Evolutionary conservation across 1,140 invertebrate species (phyloP).

Genomic region (Tachypleus tridentatus): DNA sequence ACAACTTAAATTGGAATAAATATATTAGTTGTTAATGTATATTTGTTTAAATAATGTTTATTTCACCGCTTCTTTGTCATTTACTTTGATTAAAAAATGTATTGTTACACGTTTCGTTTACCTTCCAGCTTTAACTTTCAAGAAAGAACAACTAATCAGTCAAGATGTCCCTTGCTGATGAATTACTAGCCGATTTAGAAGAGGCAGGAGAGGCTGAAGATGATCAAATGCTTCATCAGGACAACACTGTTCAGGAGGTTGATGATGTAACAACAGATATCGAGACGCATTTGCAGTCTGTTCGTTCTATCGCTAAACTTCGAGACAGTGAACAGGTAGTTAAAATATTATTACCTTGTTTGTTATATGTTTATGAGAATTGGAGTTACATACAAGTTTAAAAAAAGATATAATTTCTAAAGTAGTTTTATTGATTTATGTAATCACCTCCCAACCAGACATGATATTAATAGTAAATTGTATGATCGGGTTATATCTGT

Average conservation of each 20-base stretch:
- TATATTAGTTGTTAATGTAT: too few species aligned
- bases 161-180: slow-evolving; percentile 86
- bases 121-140: too few species aligned
- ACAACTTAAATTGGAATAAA: too few species aligned
- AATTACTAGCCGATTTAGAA: slow-evolving; percentile 86
- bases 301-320: slow-evolving; percentile 75
- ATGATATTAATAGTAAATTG: too few species aligned
- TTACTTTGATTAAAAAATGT: too few species aligned
- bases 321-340: slow-evolving; percentile 43
- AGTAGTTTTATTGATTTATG: slow-evolving; percentile 1
- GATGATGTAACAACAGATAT: slow-evolving; percentile 32
- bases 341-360: neutral
- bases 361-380: neutral
- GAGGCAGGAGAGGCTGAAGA: slow-evolving; percentile 60
- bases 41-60: too few species aligned
- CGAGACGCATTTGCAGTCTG: slow-evolving; percentile 48
- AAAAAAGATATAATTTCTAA: slow-evolving; percentile 4
- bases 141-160: neutral
- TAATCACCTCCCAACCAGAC: too few species aligned
- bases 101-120: too few species aligned
- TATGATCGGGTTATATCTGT: too few species aligned
- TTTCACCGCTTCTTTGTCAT: too few species aligned
- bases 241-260: slow-evolving; percentile 30
- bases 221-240: slow-evolving; percentile 27
- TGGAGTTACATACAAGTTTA: slow-evolving; percentile 2